These are phyloP conservation scores for Cyclina sinensis DNA, from an alignment of 1,140 invertebrate genomes.

Conservation along the genomic window DNA sequence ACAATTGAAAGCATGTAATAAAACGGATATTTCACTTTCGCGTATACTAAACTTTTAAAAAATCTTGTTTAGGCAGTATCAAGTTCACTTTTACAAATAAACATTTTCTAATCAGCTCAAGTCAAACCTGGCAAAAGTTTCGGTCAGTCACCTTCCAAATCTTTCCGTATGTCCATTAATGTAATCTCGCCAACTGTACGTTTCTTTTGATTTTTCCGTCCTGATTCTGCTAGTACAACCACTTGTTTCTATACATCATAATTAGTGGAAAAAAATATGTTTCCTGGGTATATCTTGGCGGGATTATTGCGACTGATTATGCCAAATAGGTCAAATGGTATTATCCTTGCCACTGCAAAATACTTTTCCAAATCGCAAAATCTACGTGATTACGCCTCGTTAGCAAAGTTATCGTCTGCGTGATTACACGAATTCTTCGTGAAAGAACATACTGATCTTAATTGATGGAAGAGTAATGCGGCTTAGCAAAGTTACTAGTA, in stretches of 20 bases:
- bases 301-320: neutral
- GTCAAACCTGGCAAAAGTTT: neutral
- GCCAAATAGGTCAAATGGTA: conserved; percentile 7
- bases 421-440: too few species aligned
- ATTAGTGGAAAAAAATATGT: conserved; percentile 27
- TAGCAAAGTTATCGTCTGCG: too few species aligned
- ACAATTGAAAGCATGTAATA: neutral
- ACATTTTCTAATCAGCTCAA: neutral
- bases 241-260: conserved; percentile 28
- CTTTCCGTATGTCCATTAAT: neutral
- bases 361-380: neutral
- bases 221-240: neutral
- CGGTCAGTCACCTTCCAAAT: neutral
- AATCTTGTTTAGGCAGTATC: neutral
- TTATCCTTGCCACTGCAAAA: neutral
- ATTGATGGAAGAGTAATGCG: too few species aligned
- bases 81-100: neutral
- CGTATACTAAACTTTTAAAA: too few species aligned
- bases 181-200: neutral
- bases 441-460: too few species aligned
- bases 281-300: conserved; percentile 4
- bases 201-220: neutral
- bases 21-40: conserved; percentile 20
- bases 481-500: too few species aligned
- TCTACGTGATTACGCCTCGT: too few species aligned